A percentile compares a stretch with the other conserved stretches of the same genome.
Evolutionary conservation across 2,888 invertebrate species (phyloP).

Genomic region (Xestia rhomboidea): DNA sequence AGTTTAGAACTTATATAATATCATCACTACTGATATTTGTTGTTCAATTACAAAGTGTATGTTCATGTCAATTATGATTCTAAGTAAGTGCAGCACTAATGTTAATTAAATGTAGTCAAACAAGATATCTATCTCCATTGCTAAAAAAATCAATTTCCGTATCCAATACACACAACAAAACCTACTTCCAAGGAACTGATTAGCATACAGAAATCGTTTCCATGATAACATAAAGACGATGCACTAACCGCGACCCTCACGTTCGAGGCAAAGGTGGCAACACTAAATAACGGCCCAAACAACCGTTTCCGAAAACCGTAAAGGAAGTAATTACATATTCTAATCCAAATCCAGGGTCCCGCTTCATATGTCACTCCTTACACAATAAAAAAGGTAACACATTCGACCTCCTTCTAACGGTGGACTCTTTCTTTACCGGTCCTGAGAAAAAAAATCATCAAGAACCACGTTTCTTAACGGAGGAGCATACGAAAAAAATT

Average conservation of each 20-base stretch:
- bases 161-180: slow-evolving; percentile 42
- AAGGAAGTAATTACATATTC: slow-evolving; percentile 91
- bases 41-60: background rate
- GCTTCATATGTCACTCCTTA: slow-evolving; percentile 88
- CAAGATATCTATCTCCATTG: slow-evolving; percentile 21
- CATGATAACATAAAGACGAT: slow-evolving; percentile 67
- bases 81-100: slow-evolving; percentile 6
- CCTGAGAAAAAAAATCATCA: slow-evolving; percentile 89
- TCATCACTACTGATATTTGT: background rate
- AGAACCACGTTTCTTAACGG: slow-evolving; percentile 83
- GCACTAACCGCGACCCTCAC: slow-evolving; percentile 67
- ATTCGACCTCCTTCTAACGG: slow-evolving; percentile 86
- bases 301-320: slow-evolving; percentile 89
- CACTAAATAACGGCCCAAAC: slow-evolving; percentile 80
- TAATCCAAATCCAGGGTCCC: slow-evolving; percentile 86
- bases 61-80: background rate
- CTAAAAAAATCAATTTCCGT: slow-evolving; percentile 39
- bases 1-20: background rate
- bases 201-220: slow-evolving; percentile 65
- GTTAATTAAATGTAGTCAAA: slow-evolving; percentile 22
- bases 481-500: slow-evolving; percentile 81
- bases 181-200: slow-evolving; percentile 57
- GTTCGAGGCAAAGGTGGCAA: slow-evolving; percentile 77
- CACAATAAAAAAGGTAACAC: slow-evolving; percentile 84
- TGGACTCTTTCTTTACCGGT: slow-evolving; percentile 78